Conservation (phyloP, 2,797 vertebrate species). For the Streptopelia turtur region DNA sequence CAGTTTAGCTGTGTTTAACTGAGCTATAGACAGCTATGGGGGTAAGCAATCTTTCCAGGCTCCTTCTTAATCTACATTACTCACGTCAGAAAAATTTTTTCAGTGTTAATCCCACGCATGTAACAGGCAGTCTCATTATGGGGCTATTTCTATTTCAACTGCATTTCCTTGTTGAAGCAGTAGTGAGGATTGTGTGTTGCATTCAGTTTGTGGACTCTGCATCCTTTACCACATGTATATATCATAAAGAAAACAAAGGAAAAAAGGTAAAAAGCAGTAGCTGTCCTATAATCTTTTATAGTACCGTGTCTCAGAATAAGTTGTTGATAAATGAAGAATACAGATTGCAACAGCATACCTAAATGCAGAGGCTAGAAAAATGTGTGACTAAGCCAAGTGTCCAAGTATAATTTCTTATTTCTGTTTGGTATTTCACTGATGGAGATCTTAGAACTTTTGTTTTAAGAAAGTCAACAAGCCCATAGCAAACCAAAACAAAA, state of each 20-base stretch:
- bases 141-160: neutral
- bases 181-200: neutral
- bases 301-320: neutral
- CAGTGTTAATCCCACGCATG: neutral
- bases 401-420: neutral
- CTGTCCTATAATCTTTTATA: neutral
- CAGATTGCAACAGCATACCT: neutral
- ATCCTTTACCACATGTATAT: neutral
- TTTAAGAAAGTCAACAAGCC: neutral
- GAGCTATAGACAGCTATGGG: neutral
- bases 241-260: neutral
- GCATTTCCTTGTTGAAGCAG: neutral
- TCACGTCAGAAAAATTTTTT: neutral
- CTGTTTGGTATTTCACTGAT: neutral
- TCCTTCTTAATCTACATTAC: neutral
- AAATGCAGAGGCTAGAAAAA: slow-evolving; percentile 5
- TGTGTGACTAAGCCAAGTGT: neutral
- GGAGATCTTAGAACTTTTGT: neutral
- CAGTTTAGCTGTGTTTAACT: neutral
- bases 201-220: neutral
- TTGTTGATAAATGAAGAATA: neutral
- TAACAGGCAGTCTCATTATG: neutral
- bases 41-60: neutral
- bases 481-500: neutral
- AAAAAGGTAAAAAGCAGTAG: neutral